Conservation (phyloP, 2,888 invertebrate genomes). For the Brachyopa scutellaris region DNA sequence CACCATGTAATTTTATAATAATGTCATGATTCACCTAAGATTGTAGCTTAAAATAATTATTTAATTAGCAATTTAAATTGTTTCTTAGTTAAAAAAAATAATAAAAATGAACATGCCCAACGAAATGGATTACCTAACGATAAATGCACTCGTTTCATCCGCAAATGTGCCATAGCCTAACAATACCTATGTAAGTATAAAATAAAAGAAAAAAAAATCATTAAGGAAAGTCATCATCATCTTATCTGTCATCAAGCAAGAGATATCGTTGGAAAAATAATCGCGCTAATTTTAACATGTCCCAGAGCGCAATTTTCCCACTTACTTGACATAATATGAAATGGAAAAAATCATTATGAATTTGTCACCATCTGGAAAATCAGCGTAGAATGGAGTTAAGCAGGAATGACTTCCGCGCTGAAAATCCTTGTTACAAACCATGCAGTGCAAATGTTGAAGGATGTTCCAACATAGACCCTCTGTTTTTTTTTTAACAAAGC, state of each 20-base stretch:
- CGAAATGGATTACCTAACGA: too few relatives aligned
- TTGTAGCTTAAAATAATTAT: too few relatives aligned
- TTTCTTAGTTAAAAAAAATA: too few relatives aligned
- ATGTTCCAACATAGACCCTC: neutral
- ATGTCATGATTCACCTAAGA: too few relatives aligned
- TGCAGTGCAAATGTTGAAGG: slow-evolving; percentile 5
- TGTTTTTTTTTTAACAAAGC: slow-evolving; percentile 3
- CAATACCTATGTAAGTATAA: neutral
- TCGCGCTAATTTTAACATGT: slow-evolving; percentile 82
- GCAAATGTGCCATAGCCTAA: too few relatives aligned
- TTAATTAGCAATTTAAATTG: too few relatives aligned
- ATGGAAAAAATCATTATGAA: slow-evolving; percentile 11
- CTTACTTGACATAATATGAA: slow-evolving; percentile 14
- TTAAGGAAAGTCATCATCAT: slow-evolving; percentile 21
- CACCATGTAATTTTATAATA: too few relatives aligned
- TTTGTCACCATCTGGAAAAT: slow-evolving; percentile 9
- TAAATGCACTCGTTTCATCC: too few relatives aligned
- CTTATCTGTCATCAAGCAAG: slow-evolving; percentile 33
- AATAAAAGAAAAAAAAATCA: neutral
- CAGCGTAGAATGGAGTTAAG: neutral
- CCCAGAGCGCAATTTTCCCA: slow-evolving; percentile 75
- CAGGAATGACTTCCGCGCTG: slow-evolving; percentile 19
- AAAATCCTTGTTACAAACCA: neutral
- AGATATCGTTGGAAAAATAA: slow-evolving; percentile 73
- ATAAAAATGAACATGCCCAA: too few relatives aligned